These are phyloP conservation scores for Pteropus rufus DNA, from an alignment of 2,797 vertebrate species.

Conservation along the genomic window DNA sequence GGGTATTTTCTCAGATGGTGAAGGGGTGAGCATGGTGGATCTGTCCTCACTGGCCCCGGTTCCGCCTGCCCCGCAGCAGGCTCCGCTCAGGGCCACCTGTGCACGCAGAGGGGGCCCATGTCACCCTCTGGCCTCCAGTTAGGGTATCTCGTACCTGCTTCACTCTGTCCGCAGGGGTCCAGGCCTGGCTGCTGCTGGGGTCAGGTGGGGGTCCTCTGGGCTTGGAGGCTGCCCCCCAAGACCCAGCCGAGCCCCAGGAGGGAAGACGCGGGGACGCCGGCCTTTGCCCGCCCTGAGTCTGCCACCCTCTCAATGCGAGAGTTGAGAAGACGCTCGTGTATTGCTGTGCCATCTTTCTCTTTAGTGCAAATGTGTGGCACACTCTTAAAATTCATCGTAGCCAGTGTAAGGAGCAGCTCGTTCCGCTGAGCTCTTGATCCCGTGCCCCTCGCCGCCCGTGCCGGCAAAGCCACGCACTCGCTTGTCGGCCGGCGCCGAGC, in stretches of 20 bases:
- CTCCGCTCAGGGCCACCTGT: neutral
- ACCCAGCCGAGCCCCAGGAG: neutral
- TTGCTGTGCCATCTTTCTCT: fast-evolving
- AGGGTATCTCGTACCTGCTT: neutral
- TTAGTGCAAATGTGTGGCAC: fast-evolving
- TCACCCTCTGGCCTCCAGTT: neutral
- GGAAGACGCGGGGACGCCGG: fast-evolving
- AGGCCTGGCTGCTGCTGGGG: neutral
- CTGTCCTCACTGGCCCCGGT: neutral
- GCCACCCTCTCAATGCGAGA: fast-evolving
- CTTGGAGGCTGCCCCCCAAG: slow-evolving; percentile 63
- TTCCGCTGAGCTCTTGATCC: fast-evolving
- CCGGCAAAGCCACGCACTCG: fast-evolving
- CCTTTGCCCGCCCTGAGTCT: fast-evolving
- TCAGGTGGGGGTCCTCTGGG: slow-evolving; percentile 22
- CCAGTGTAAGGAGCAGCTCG: fast-evolving
- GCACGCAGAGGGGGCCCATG: fast-evolving
- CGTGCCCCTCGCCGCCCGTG: fast-evolving
- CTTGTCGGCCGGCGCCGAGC: fast-evolving
- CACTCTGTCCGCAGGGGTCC: neutral
- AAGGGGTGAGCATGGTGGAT: fast-evolving
- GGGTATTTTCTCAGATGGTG: fast-evolving
- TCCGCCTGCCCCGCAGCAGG: neutral
- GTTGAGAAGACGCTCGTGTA: fast-evolving
- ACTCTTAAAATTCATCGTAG: neutral